Conservation (phyloP, 2,888 invertebrate genomes). For the Limnephilus lunatus region DNA sequence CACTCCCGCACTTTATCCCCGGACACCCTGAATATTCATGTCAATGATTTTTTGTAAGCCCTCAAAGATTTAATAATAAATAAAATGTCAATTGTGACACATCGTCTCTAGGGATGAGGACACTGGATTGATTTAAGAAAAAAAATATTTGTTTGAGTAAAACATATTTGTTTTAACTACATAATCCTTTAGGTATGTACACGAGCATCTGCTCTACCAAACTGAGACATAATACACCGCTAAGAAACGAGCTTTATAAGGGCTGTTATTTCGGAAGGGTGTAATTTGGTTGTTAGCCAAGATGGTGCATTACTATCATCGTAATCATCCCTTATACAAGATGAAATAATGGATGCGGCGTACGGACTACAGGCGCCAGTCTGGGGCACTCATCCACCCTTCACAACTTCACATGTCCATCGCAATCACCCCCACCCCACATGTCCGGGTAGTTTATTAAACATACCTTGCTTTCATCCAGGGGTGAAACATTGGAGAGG, state of each 20-base stretch:
- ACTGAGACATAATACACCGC: neutral
- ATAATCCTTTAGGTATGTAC: neutral
- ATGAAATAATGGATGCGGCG: conserved; percentile 59
- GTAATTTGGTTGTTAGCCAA: conserved; percentile 3
- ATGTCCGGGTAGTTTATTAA: neutral
- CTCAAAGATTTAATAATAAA: no score
- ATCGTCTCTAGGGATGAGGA: no score
- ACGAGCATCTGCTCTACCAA: neutral
- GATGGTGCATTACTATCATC: conserved; percentile 24
- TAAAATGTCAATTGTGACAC: no score
- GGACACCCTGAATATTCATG: no score
- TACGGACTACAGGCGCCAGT: conserved; percentile 50
- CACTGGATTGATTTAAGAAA: no score
- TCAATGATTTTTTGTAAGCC: no score
- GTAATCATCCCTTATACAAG: conserved; percentile 19
- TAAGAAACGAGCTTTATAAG: neutral
- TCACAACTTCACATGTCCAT: conserved; percentile 10
- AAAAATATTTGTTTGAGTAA: neutral
- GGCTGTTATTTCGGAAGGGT: conserved; percentile 9
- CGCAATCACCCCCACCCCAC: conserved; percentile 21
- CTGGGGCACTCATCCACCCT: conserved; percentile 7
- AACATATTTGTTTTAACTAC: neutral
- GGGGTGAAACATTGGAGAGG: neutral
- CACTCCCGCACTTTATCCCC: no score
- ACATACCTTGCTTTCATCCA: neutral